phyloP scores from a whole-genome alignment of 2,113 vertebrate species.

The Uria lomvia region DNA sequence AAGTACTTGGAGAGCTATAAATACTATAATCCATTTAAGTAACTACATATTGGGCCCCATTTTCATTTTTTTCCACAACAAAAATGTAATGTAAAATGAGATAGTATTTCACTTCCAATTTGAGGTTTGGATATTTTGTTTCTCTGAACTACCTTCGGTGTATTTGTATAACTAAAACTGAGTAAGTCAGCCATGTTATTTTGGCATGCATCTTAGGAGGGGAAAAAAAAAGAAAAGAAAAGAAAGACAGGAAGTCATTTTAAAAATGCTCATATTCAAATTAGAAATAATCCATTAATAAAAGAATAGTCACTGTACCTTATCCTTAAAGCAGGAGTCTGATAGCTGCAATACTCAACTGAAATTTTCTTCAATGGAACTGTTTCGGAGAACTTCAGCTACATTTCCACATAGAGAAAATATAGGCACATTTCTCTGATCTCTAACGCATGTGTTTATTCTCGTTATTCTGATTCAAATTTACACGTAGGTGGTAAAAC shows the following conservation, averaged over 20 bases:
- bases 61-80: conserved; percentile 46
- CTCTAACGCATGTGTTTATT: not conserved
- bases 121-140: conserved; percentile 50
- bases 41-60: conserved; percentile 55
- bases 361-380: conserved; percentile 43
- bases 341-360: not conserved
- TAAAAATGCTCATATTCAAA: not conserved
- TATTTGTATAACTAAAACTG: conserved; percentile 21
- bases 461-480: not conserved
- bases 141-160: conserved; percentile 34
- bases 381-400: not conserved
- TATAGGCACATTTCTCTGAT: not conserved
- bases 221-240: not conserved
- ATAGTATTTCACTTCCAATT: conserved; percentile 34
- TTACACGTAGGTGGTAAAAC: not conserved
- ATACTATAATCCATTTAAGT: conserved; percentile 63
- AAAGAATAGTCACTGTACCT: not conserved
- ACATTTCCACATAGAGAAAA: not conserved
- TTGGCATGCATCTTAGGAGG: not conserved
- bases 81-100: conserved; percentile 27
- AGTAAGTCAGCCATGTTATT: not conserved
- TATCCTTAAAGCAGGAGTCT: not conserved
- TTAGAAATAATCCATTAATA: not conserved
- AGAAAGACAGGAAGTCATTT: not conserved
- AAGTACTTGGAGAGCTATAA: conserved; percentile 52